Base-by-base conservation (phyloP, 2,113 vertebrate genomes). In the Coptodon rendalli region DNA sequence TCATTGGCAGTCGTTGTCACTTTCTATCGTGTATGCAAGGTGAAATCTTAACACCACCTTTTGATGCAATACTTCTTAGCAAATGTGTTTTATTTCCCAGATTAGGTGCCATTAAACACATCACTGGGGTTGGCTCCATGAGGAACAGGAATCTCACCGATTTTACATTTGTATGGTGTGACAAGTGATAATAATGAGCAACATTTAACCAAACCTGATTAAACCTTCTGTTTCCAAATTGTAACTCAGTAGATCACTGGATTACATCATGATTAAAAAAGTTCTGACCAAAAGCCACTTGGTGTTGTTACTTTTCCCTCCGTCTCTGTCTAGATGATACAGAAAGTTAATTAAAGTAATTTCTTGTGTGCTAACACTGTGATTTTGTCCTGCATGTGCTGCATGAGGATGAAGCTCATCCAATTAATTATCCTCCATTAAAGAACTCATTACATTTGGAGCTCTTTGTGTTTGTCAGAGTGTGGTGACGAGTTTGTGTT, bases 341-440 rank as follows among this genome's bases (percentile, higher is more conserved):
- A 80, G 52, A 50, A 66, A 80, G 40, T 84, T 82, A 66, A 85
- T 87, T 87, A 57, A 90, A 86, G 31, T 43, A 12, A 56, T 38
- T 63, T 78, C n/a, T 83, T 52, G 7, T 54, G 63, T 45, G 80
- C 52, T 86, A 87, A 73, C 78, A 14, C 40, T 43, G 43, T 54
- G 54, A 24, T 79, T 78, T 63, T 78, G 73, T 81, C 53, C 40
- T 19, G 36, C 24, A n/a, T 61, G 63, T 27, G 29, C 78, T 79
- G 56, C 56, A 54, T 53, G 54, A 85, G 71, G 57, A 88, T 63
- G 82, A 83, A 87, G 82, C 68, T 31, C 59, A 45, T 81, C 85
- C 80, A 89, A 86, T 92, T 89, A 89, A 89, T 92, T 86, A 89
- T 48, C 54, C 24, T 31, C 57, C 40, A 87, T 92, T 92, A 87